phyloP scores from a whole-genome alignment of 2,888 invertebrate genomes.

The Micropterix aruncella region DNA sequence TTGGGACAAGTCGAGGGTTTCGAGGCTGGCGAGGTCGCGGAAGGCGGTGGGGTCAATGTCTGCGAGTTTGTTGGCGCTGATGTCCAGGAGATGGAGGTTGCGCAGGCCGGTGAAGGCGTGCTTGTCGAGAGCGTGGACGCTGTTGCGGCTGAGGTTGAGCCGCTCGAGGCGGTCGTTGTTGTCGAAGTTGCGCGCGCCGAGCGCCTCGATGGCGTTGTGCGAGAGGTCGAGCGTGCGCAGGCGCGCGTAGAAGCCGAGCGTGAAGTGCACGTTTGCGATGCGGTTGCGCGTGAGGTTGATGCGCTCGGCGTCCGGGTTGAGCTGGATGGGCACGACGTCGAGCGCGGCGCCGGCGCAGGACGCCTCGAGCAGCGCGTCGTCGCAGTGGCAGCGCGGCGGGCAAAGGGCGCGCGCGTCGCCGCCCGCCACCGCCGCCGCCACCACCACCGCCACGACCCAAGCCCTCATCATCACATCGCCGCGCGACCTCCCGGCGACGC shows the following conservation, averaged over 20 bases:
- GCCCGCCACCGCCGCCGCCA: slow-evolving; percentile 39
- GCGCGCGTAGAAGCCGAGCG: slow-evolving; percentile 67
- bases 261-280: slow-evolving; percentile 63
- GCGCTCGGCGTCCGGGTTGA: slow-evolving; percentile 74
- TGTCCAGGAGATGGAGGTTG: slow-evolving; percentile 50
- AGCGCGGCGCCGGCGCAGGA: slow-evolving; percentile 66
- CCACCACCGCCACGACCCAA: slow-evolving; percentile 36
- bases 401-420: slow-evolving; percentile 49
- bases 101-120: slow-evolving; percentile 63
- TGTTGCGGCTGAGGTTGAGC: slow-evolving; percentile 66
- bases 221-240: slow-evolving; percentile 71
- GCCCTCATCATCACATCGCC: slow-evolving; percentile 39
- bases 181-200: slow-evolving; percentile 74
- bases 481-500: slow-evolving; percentile 30
- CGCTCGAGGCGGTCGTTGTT: slow-evolving; percentile 58
- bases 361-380: slow-evolving; percentile 60
- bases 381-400: slow-evolving; percentile 68
- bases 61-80: slow-evolving; percentile 66
- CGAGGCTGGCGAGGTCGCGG: slow-evolving; percentile 57
- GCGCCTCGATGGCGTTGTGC: slow-evolving; percentile 61
- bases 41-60: slow-evolving; percentile 63
- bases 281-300: slow-evolving; percentile 76
- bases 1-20: slow-evolving; percentile 59
- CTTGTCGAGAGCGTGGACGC: slow-evolving; percentile 53
- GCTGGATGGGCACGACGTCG: slow-evolving; percentile 76